A percentile compares a stretch with the other conserved stretches of the same genome.
These are phyloP conservation scores for Ericerus pela DNA, from an alignment of 1,140 invertebrate species.

Conservation along the genomic window DNA sequence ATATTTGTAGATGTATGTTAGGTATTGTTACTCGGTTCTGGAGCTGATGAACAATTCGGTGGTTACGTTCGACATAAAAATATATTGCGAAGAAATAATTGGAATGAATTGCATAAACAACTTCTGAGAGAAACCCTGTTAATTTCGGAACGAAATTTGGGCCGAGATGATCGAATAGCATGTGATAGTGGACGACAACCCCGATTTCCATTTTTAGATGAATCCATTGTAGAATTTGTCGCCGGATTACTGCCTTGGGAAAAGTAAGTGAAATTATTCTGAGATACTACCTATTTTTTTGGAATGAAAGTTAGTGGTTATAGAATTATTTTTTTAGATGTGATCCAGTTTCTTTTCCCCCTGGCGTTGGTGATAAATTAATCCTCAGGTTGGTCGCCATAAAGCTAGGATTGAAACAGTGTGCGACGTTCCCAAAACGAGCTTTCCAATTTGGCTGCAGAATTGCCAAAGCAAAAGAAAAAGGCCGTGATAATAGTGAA, in stretches of 20 bases:
- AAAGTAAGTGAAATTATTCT: conserved; percentile 44
- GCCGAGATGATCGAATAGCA: conserved; percentile 79
- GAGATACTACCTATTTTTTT: background rate
- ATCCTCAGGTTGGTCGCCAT: conserved; percentile 65
- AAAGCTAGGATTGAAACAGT: conserved; percentile 48
- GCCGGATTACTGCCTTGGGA: conserved; percentile 52
- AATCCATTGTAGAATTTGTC: conserved; percentile 64
- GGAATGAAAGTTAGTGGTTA: background rate
- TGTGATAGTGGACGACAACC: conserved; percentile 61
- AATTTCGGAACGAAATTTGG: conserved; percentile 82
- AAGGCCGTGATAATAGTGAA: conserved; percentile 58
- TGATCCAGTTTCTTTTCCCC: conserved; percentile 30
- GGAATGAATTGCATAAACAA: conserved; percentile 49
- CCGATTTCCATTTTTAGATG: conserved; percentile 88
- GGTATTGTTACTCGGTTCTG: conserved; percentile 80
- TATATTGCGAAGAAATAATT: conserved; percentile 47
- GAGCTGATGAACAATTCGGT: conserved; percentile 91
- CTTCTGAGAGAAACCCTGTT: conserved; percentile 61
- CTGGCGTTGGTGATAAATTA: conserved; percentile 82
- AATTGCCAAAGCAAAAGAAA: conserved; percentile 85
- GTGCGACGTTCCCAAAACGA: conserved; percentile 63
- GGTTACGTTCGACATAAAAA: conserved; percentile 81
- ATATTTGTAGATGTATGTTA: conserved; percentile 25
- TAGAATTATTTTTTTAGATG: conserved; percentile 11
- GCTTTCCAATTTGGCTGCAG: conserved; percentile 96